phyloP scores from a whole-genome alignment of 2,797 vertebrate genomes.

The Erethizon dorsatum region DNA sequence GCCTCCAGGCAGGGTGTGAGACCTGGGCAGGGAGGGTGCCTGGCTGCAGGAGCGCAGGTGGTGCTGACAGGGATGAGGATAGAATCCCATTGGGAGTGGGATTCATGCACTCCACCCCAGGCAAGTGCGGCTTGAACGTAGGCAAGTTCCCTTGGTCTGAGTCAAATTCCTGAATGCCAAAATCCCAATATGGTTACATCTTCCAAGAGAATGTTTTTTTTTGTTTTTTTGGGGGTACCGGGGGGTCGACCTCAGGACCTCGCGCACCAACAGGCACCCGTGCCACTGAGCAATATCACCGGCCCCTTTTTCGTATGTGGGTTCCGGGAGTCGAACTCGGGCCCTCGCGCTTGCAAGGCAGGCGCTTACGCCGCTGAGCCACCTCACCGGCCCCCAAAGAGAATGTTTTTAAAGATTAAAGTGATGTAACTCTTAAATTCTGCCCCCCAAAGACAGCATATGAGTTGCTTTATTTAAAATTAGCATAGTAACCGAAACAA shows the following conservation, averaged over 20 bases:
- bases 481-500: not conserved
- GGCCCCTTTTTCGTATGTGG: too few species aligned
- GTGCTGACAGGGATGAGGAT: conserved; percentile 49
- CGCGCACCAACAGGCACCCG: too few species aligned
- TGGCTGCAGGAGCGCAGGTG: conserved; percentile 59
- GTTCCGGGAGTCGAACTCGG: too few species aligned
- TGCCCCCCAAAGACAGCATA: not conserved
- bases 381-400: too few species aligned
- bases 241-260: too few species aligned
- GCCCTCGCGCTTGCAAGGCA: too few species aligned
- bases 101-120: conserved; percentile 80
- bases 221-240: too few species aligned
- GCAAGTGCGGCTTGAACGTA: conserved; percentile 63
- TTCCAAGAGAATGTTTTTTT: conserved; percentile 35
- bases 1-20: too few species aligned
- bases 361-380: too few species aligned
- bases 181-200: conserved; percentile 70
- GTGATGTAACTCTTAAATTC: not conserved
- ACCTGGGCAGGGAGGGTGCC: accelerated
- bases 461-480: not conserved
- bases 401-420: conserved; percentile 45
- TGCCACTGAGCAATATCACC: too few species aligned
- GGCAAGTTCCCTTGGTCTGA: conserved; percentile 79
- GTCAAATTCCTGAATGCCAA: conserved; percentile 70
- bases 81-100: conserved; percentile 74